phyloP scores from a whole-genome alignment of 2,888 invertebrate genomes.

The Theristus sp. region DNA sequence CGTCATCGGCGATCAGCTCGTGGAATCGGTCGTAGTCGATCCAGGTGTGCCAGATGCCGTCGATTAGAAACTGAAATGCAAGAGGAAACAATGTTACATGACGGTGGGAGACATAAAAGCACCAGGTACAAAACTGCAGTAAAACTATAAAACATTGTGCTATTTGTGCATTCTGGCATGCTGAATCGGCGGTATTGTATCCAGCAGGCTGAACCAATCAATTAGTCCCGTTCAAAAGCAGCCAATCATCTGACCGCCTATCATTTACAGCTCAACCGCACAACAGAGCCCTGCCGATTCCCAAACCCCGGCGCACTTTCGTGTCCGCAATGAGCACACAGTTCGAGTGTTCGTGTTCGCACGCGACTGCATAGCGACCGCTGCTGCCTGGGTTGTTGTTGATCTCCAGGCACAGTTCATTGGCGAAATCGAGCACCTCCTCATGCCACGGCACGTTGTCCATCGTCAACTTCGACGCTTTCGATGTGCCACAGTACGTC shows the following conservation, averaged over 20 bases:
- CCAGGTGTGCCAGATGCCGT: constrained; percentile 42
- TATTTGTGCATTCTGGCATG: not conserved
- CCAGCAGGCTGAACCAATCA: no score
- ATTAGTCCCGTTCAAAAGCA: no score
- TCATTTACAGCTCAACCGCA: no score
- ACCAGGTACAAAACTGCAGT: no score
- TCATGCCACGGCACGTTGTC: constrained; percentile 44
- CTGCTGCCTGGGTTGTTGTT: no score
- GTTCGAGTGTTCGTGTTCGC: constrained; percentile 44
- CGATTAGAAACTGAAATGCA: constrained; percentile 33
- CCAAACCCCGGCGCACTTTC: constrained; percentile 28
- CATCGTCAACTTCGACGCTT: constrained; percentile 39
- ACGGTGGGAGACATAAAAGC: no score
- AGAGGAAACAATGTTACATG: no score
- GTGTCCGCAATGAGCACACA: constrained; percentile 40
- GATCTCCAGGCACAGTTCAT: constrained; percentile 27
- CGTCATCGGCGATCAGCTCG: constrained; percentile 30
- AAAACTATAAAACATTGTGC: no score
- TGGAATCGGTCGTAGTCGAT: constrained; percentile 42
- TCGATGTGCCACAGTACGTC: constrained; percentile 42
- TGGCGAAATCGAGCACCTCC: constrained; percentile 29
- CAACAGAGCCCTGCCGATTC: no score
- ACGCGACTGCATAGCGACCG: constrained; percentile 39
- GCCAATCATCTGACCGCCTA: no score
- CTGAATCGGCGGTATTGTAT: no score